phyloP scores from a whole-genome alignment of 2,797 vertebrate species.

The Siniperca scherzeri region DNA sequence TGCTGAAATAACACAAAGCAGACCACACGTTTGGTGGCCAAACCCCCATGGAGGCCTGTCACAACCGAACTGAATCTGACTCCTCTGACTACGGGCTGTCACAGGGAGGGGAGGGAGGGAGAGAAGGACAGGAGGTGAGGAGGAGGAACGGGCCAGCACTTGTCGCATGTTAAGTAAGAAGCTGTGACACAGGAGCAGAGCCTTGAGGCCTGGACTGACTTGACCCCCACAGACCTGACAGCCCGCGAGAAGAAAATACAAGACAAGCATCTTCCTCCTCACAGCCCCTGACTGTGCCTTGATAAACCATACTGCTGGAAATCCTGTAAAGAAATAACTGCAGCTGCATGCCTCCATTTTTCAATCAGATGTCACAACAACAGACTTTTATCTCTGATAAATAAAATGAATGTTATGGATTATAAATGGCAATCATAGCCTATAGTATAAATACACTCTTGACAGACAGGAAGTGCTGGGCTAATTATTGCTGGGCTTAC shows the following conservation, averaged over 20 bases:
- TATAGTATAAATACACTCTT: neutral
- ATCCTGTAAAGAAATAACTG: neutral
- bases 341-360: neutral
- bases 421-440: conserved; percentile 12
- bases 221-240: conserved; percentile 52
- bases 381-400: neutral
- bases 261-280: conserved; percentile 39
- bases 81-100: conserved; percentile 39
- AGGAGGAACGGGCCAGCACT: conserved; percentile 37
- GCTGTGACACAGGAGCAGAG: conserved; percentile 48
- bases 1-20: conserved; percentile 54
- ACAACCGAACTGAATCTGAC: conserved; percentile 23
- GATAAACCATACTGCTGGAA: neutral
- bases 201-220: conserved; percentile 14
- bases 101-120: conserved; percentile 13
- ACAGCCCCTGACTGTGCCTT: neutral
- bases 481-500: neutral
- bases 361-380: neutral
- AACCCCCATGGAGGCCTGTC: conserved; percentile 51
- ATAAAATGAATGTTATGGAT: neutral
- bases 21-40: conserved; percentile 37
- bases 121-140: conserved; percentile 37
- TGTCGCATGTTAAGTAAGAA: conserved; percentile 57
- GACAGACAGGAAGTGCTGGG: neutral
- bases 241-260: conserved; percentile 36